Conservation (phyloP, 2,797 vertebrate species). For the Remorina albescens region DNA sequence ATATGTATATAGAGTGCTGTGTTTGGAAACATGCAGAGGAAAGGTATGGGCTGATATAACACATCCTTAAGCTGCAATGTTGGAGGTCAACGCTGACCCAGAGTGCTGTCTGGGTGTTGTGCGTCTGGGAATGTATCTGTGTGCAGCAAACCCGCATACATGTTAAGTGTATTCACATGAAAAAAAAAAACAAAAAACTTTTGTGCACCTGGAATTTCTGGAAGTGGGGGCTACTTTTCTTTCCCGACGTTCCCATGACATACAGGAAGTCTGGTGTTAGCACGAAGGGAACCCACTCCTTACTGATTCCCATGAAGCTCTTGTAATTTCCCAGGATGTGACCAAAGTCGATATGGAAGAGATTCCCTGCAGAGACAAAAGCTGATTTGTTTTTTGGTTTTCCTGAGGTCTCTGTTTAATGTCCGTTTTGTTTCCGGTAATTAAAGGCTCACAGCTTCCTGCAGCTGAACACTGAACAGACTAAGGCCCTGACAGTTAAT, state of each 20-base stretch:
- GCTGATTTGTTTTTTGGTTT: not conserved
- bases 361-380: constrained; percentile 87
- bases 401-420: not conserved
- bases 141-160: not conserved
- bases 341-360: constrained; percentile 99
- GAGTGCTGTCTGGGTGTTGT: not conserved
- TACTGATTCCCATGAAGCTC: constrained; percentile 98
- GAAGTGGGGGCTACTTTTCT: constrained; percentile 95
- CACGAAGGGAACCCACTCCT: constrained; percentile 98
- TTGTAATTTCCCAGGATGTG: constrained; percentile 99
- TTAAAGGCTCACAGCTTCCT: too few relatives aligned
- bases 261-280: constrained; percentile 98
- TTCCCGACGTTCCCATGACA: constrained; percentile 96
- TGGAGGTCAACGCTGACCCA: not conserved
- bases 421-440: not conserved
- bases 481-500: too few relatives aligned
- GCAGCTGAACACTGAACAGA: too few relatives aligned
- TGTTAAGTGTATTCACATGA: not conserved
- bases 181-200: not conserved
- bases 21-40: not conserved
- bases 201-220: constrained; percentile 96
- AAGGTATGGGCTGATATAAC: not conserved
- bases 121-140: not conserved
- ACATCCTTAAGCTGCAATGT: not conserved
- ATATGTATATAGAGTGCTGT: too few relatives aligned